Conservation (phyloP, 2,888 invertebrate species). For the Aphidius colemani region DNA sequence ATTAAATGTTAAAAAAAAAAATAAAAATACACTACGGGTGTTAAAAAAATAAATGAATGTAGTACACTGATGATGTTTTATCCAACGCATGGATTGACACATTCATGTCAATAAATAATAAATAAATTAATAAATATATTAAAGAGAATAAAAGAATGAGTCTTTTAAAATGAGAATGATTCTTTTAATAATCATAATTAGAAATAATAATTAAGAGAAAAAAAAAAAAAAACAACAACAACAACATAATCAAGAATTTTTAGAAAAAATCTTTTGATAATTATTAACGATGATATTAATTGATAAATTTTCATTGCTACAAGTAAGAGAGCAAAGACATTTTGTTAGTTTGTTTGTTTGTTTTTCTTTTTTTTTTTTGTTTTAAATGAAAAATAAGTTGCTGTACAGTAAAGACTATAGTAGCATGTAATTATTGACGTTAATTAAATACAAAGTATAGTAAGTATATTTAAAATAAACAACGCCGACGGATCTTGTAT, state of each 20-base stretch:
- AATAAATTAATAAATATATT: no score
- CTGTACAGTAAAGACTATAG: slow-evolving; percentile 55
- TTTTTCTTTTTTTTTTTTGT: slow-evolving; percentile 12
- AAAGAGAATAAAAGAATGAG: slow-evolving; percentile 31
- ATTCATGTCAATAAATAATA: no score
- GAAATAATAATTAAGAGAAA: slow-evolving; percentile 14
- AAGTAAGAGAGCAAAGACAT: slow-evolving; percentile 20
- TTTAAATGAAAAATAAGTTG: slow-evolving; percentile 18
- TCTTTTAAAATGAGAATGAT: slow-evolving; percentile 24
- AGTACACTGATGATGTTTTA: slow-evolving; percentile 9
- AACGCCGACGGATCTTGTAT: neutral
- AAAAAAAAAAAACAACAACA: slow-evolving; percentile 17
- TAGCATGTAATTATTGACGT: slow-evolving; percentile 38
- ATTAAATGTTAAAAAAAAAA: slow-evolving; percentile 39
- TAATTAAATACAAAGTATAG: slow-evolving; percentile 2
- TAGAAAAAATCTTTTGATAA: no score
- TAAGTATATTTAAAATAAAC: neutral
- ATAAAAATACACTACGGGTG: slow-evolving; percentile 27
- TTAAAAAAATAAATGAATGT: slow-evolving; percentile 29
- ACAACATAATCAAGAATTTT: slow-evolving; percentile 3
- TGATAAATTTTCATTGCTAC: slow-evolving; percentile 14
- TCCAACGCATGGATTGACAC: no score
- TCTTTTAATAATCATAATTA: no score
- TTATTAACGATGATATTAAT: no score
- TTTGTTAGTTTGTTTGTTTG: slow-evolving; percentile 14